Evolutionary conservation across 2,888 invertebrate species (phyloP).

Genomic region (Trissolcus japonicus): DNA sequence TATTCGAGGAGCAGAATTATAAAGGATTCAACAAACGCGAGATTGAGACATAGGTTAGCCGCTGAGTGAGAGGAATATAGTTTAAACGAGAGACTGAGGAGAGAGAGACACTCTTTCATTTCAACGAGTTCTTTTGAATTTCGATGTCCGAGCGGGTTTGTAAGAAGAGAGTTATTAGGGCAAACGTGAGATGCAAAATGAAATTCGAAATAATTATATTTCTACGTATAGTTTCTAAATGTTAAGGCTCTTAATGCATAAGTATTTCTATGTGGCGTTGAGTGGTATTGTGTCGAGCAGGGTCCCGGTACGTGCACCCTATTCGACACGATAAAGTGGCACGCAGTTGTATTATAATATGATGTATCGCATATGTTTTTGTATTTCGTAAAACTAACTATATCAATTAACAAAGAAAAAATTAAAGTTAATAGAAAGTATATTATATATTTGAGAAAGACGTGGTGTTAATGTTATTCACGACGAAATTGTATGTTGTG

Average conservation of each 20-base stretch:
- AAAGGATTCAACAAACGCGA: slow-evolving; percentile 36
- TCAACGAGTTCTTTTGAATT: slow-evolving; percentile 54
- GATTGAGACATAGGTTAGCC: slow-evolving; percentile 26
- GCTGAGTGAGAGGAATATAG: slow-evolving; percentile 31
- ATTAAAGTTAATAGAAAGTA: slow-evolving; percentile 73
- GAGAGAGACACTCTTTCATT: slow-evolving; percentile 51
- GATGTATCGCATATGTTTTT: slow-evolving; percentile 74
- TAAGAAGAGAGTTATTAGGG: slow-evolving; percentile 66
- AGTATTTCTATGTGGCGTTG: slow-evolving; percentile 69
- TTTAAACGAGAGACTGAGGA: slow-evolving; percentile 49
- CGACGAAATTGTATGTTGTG: slow-evolving; percentile 62
- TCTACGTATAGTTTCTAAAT: slow-evolving; percentile 67
- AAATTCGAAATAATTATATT: slow-evolving; percentile 74
- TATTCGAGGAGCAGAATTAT: slow-evolving; percentile 50
- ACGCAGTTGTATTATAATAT: slow-evolving; percentile 74
- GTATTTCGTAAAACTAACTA: slow-evolving; percentile 74
- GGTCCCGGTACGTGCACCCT: slow-evolving; percentile 60
- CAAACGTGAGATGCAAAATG: slow-evolving; percentile 60
- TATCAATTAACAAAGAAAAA: slow-evolving; percentile 72
- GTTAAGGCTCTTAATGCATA: slow-evolving; percentile 67
- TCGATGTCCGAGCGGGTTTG: slow-evolving; percentile 58
- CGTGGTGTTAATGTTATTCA: slow-evolving; percentile 69
- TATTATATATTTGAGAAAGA: slow-evolving; percentile 74
- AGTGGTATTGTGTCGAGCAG: slow-evolving; percentile 67
- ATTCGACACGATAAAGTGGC: slow-evolving; percentile 64